Evolutionary conservation across 30 jellyfish, hydroid and myxozoan genomes (phyloP), one percentile per base, ranked within the genome.

Genomic region (Aurelia aurita): DNA sequence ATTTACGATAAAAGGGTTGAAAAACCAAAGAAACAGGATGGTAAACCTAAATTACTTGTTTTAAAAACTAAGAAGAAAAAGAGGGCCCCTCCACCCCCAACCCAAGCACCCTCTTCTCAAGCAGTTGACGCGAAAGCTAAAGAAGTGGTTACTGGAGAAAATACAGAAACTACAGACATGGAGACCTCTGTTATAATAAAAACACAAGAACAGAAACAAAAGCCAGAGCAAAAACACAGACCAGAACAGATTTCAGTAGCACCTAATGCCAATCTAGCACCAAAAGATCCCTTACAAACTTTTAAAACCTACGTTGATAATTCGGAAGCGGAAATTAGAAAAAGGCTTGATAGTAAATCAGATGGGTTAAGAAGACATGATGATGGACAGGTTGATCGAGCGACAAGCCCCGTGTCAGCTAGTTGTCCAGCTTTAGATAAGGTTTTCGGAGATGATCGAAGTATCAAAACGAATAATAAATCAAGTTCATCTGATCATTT

Each of bases 41-140:
- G 27, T 16, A 78, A 75, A 6, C 45, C 77, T 11, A 87, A 57
- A 73, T 63, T 58, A 54, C 89, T 72, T 25, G 97, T 89, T 62
- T 61, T 89, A 20, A 89, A 89, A 89, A 89, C 80, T 0, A 89
- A 73, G 73, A 87, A 75, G 82, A 79, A 68, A 57, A 77, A 68
- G 29, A 68, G 82, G 25, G 85, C 85, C 16, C 87, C 88, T 0
- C 78, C 84, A 31, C 87, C 90, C 21, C 83, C 82, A 2, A 18
- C 49, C 28, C 23, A 43, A 43, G 55, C 58, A 13, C 61, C 85
- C 58, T 22, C 18, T 23, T 9, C 58, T 23, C 20, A 11, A 53
- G 25, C 14, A 19, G 22, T 18, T 18, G 45, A 11, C 3, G 20
- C 22, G 35, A 27, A 54, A 22, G 29, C 61, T 16, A 23, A 34